phyloP scores from a whole-genome alignment of 1,140 invertebrate genomes.

The Epicauta chinensis region DNA sequence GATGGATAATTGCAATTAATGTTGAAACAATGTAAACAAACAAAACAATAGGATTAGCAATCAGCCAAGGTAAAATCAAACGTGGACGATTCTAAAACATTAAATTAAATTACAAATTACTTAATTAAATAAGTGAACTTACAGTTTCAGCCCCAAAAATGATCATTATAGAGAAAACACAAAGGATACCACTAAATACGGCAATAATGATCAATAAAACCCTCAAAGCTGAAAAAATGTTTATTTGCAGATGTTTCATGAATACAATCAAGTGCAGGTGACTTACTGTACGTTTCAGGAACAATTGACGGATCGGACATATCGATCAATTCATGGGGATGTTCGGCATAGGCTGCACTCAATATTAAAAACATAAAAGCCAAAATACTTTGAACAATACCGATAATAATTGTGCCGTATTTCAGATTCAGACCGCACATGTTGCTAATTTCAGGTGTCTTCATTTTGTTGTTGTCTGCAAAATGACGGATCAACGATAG shows the following conservation, averaged over 20 bases:
- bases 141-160: constrained; percentile 38
- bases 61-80: constrained; percentile 36
- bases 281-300: constrained; percentile 29
- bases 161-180: constrained; percentile 34
- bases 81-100: constrained; percentile 32
- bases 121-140: constrained; percentile 16
- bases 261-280: constrained; percentile 1
- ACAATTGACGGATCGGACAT: constrained; percentile 34
- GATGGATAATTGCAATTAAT: constrained; percentile 32
- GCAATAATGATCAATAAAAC: constrained; percentile 32
- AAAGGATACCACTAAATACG: constrained; percentile 31
- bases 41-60: constrained; percentile 30
- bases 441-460: constrained; percentile 20
- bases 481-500: background rate
- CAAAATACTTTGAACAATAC: constrained; percentile 34
- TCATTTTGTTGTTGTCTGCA: background rate
- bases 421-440: constrained; percentile 34
- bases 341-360: constrained; percentile 35
- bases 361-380: constrained; percentile 36
- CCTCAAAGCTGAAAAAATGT: constrained; percentile 27
- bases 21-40: constrained; percentile 30
- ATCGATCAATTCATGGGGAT: constrained; percentile 37
- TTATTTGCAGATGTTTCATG: background rate
- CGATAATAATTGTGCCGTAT: constrained; percentile 37
- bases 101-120: background rate